Conservation (phyloP, 2,797 vertebrate genomes). For the Lithobates pipiens region DNA sequence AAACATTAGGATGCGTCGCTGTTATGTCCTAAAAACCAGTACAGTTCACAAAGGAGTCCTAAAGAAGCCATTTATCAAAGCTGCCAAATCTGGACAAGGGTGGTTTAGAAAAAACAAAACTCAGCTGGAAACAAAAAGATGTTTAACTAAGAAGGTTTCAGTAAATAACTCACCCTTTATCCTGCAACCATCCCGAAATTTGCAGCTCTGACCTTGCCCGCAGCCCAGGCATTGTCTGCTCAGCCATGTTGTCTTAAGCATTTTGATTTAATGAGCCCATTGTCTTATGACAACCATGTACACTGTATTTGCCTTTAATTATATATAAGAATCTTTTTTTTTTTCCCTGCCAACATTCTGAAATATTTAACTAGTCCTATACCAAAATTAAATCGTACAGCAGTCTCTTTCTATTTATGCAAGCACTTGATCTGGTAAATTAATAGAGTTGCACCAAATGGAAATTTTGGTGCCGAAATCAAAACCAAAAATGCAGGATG, state of each 20-base stretch:
- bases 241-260: background rate
- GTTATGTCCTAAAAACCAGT: background rate
- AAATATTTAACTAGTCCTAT: background rate
- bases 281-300: background rate
- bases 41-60: background rate
- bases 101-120: conserved; percentile 28
- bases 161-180: conserved; percentile 12
- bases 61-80: conserved; percentile 12
- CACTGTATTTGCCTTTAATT: background rate
- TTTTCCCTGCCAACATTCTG: no score
- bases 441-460: no score
- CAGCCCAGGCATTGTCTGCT: background rate
- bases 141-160: conserved; percentile 5
- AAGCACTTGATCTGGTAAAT: no score
- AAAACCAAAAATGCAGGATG: no score
- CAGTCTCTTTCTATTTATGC: no score
- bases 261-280: background rate
- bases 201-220: background rate
- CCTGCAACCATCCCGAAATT: background rate
- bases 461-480: no score
- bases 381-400: background rate
- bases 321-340: background rate
- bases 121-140: conserved; percentile 12
- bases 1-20: background rate
- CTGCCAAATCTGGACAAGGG: conserved; percentile 42